Evolutionary conservation across 2,888 invertebrate species (phyloP), one percentile per base, ranked within the genome.

Genomic region (Aricia artaxerxes): DNA sequence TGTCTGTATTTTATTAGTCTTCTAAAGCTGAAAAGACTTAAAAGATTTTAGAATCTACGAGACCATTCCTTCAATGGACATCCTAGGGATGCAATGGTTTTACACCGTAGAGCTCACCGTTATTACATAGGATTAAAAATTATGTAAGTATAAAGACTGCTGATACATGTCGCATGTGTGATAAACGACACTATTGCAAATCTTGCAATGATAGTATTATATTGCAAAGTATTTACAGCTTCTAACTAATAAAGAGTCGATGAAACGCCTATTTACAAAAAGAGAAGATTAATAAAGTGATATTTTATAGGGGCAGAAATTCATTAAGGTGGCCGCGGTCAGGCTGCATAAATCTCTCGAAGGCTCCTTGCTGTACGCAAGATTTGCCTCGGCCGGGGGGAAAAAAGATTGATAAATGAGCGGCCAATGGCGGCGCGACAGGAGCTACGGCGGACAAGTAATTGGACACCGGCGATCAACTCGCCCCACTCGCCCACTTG

Each of bases 391-490:
- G 77, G 75, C 73, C 78, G 75, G 80, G 77, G 81, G 82, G 83
- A 82, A 84, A 84, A 84, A 84, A 84, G 81, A 84, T 82, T 84
- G 84, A 84, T 84, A 83, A 84, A 84, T 82, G 84, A 82, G 82
- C 79, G 83, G 80, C 79, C 81, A 80, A 79, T 81, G 80, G 81
- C 79, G 82, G 82, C 82, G 83, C 83, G 83, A 84, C 84, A 84
- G 85, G 85, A 85, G 84, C 82, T 81, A 79, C 80, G 81, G 81
- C 82, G 80, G 81, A 81, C 82, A 82, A 83, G 84, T 84, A 84
- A 84, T 84, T 82, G 86, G 85, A 83, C 84, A 81, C 82, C 82
- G 82, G 82, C 84, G 82, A 83, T 82, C 83, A 82, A 80, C 80
- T 79, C 77, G 69, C 4, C 69, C 83, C 80, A 80, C 80, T 78